phyloP scores from a whole-genome alignment of 1,140 invertebrate species.

The Ladona fulva region DNA sequence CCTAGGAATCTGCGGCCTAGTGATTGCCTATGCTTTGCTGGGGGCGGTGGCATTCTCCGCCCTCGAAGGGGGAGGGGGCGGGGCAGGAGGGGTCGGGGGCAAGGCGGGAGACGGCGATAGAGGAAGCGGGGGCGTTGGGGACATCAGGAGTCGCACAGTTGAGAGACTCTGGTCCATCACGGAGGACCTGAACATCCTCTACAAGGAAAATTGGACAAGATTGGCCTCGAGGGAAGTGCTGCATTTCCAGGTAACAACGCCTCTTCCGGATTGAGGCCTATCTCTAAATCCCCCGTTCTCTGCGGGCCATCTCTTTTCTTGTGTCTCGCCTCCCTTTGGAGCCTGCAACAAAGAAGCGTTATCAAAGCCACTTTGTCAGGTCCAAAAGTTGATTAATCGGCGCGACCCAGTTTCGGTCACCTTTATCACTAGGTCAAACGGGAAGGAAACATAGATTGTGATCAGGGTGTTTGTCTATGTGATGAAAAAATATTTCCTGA shows the following conservation, averaged over 20 bases:
- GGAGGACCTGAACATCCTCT: conserved; percentile 85
- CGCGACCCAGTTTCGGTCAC: no score
- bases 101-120: neutral
- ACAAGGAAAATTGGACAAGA: conserved; percentile 90
- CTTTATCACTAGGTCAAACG: no score
- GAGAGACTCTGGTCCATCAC: conserved; percentile 87
- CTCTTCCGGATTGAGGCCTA: no score
- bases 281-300: no score
- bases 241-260: conserved; percentile 54
- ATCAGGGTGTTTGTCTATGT: no score
- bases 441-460: no score
- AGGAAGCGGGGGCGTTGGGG: neutral
- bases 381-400: no score
- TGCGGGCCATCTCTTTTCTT: no score
- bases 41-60: conserved; percentile 88
- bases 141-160: conserved; percentile 45
- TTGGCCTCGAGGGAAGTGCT: conserved; percentile 73
- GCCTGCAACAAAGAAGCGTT: no score
- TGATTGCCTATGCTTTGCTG: conserved; percentile 80
- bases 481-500: no score
- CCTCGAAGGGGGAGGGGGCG: conserved; percentile 53
- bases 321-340: no score
- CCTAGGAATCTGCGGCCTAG: conserved; percentile 70
- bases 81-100: conserved; percentile 29
- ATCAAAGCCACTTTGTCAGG: no score